Evolutionary conservation across 2,797 vertebrate species (phyloP).

Genomic region (Pipistrellus kuhlii): DNA sequence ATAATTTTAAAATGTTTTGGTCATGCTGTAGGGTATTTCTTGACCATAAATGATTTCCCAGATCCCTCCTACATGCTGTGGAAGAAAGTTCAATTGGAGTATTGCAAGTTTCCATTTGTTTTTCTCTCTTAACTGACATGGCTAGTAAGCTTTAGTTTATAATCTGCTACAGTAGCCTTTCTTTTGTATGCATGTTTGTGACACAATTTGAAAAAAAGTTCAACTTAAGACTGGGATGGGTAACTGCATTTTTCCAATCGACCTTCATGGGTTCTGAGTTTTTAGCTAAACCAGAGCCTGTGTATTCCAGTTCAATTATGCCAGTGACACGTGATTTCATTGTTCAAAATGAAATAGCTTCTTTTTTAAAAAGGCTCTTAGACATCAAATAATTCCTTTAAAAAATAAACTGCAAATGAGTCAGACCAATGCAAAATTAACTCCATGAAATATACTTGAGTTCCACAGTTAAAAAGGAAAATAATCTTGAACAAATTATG

Average conservation of each 20-base stretch:
- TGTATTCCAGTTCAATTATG: constrained; percentile 78
- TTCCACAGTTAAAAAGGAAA: constrained; percentile 54
- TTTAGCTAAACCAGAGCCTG: constrained; percentile 69
- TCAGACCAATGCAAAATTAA: constrained; percentile 64
- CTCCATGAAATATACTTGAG: constrained; percentile 59
- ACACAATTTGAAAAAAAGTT: constrained; percentile 67
- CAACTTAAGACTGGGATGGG: constrained; percentile 64
- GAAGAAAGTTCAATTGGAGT: constrained; percentile 7
- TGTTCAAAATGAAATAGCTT: constrained; percentile 77
- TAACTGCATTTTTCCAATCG: constrained; percentile 51
- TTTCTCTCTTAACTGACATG: constrained; percentile 38
- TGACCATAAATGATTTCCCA: neutral
- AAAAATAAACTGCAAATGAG: constrained; percentile 73
- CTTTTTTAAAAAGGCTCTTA: constrained; percentile 53
- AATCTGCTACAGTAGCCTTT: constrained; percentile 68
- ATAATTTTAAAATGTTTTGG: neutral
- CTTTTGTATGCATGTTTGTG: constrained; percentile 77
- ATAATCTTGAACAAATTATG: constrained; percentile 13
- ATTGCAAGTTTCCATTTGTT: constrained; percentile 53
- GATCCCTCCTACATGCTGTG: neutral
- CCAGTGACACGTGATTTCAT: constrained; percentile 77
- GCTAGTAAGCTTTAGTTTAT: constrained; percentile 60
- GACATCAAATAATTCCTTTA: constrained; percentile 74
- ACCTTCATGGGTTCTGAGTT: constrained; percentile 81
- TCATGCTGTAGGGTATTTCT: neutral